phyloP scores from a whole-genome alignment of 2,888 invertebrate genomes.

The Frankliniella intonsa region DNA sequence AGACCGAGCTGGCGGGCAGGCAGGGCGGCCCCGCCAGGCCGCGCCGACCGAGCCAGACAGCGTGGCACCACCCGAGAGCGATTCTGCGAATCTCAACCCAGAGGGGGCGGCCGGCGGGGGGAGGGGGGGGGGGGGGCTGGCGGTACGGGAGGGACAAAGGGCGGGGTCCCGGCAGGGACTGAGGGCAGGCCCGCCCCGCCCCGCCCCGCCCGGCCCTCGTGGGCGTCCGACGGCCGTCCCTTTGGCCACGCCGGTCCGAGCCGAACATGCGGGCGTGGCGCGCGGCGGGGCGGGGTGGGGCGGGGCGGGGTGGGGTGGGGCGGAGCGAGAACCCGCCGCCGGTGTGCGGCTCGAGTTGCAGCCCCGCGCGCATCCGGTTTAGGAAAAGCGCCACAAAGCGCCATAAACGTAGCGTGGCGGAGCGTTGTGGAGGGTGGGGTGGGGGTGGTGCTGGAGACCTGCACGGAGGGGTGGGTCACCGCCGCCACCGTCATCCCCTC shows the following conservation, averaged over 20 bases:
- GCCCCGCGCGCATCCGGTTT: too few relatives aligned
- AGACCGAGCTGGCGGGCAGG: neutral
- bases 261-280: neutral
- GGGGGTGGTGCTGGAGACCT: too few relatives aligned
- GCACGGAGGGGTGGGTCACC: too few relatives aligned
- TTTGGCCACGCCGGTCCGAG: neutral
- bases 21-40: neutral
- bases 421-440: too few relatives aligned
- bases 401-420: too few relatives aligned
- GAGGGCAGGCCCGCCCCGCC: too few relatives aligned
- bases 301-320: neutral
- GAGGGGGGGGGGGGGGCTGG: neutral
- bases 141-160: neutral
- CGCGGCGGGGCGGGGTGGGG: neutral
- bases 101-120: neutral
- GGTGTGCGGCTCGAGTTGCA: too few relatives aligned
- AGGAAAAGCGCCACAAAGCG: too few relatives aligned
- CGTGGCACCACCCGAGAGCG: conserved; percentile 2
- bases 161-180: neutral
- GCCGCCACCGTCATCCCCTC: too few relatives aligned
- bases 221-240: too few relatives aligned
- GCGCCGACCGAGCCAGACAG: neutral
- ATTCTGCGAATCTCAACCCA: conserved; percentile 17
- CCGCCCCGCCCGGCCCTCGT: too few relatives aligned
- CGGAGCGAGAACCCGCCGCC: too few relatives aligned